Conservation (phyloP, 2,113 vertebrate species). For the Seriola rivoliana region DNA sequence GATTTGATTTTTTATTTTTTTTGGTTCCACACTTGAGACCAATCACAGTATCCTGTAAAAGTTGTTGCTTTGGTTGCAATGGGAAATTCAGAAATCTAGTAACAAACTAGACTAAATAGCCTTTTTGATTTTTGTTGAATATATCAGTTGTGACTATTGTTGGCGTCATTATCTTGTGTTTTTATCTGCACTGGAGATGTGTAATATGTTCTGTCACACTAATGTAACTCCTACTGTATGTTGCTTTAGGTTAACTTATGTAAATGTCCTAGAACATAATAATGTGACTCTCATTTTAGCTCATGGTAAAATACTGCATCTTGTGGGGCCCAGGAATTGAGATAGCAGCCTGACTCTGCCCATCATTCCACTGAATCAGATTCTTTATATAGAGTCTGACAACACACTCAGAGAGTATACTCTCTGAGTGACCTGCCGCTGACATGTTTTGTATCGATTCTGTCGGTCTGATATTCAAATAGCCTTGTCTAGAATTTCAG, state of each 20-base stretch:
- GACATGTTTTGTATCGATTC: slow-evolving; percentile 77
- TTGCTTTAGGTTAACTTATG: not conserved
- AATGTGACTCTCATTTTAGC: not conserved
- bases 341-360: slow-evolving; percentile 21
- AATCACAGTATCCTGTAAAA: not conserved
- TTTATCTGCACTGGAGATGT: not conserved
- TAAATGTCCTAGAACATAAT: not conserved
- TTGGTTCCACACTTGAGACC: no score
- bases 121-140: no score
- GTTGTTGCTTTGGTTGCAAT: not conserved
- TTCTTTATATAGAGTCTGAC: slow-evolving; percentile 61
- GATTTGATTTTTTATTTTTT: no score
- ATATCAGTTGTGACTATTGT: no score
- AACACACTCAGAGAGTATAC: slow-evolving; percentile 59
- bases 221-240: not conserved
- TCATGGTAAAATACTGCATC: not conserved
- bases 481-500: slow-evolving; percentile 63
- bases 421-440: slow-evolving; percentile 61
- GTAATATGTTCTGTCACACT: not conserved
- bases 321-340: slow-evolving; percentile 5
- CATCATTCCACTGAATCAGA: slow-evolving; percentile 60
- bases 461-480: slow-evolving; percentile 66
- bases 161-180: no score
- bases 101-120: not conserved
- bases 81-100: not conserved